phyloP scores from a whole-genome alignment of 2,113 vertebrate species.

The Coryphaenoides rupestris region DNA sequence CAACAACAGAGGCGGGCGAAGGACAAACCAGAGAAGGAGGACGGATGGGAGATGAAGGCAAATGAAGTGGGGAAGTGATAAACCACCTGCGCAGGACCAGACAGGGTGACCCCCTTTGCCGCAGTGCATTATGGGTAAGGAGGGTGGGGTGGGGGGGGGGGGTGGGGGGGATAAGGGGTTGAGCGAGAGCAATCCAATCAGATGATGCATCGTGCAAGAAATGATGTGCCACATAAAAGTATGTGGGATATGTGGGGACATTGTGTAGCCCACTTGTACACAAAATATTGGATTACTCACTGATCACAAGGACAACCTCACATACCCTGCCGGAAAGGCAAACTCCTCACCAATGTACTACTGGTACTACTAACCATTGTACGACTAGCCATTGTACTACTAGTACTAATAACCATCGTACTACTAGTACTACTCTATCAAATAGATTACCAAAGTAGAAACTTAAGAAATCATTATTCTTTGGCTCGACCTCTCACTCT shows the following conservation, averaged over 20 bases:
- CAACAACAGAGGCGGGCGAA: no score
- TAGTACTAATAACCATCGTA: no score
- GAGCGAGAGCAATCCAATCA: constrained; percentile 26
- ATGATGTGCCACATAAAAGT: constrained; percentile 12
- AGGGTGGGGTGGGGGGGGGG: constrained; percentile 1
- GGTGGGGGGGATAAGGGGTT: constrained; percentile 3
- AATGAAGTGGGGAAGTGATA: constrained; percentile 32
- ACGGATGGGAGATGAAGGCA: neutral
- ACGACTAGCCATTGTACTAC: no score
- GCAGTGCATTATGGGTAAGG: constrained; percentile 44
- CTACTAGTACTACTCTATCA: no score
- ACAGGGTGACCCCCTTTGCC: constrained; percentile 46
- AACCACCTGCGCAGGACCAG: constrained; percentile 28
- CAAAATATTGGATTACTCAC: no score
- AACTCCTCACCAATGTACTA: no score
- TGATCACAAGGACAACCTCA: no score
- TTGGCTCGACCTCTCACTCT: neutral
- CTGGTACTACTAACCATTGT: no score
- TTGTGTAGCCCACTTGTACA: no score
- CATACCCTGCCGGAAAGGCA: no score
- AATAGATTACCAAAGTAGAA: no score
- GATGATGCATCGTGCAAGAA: constrained; percentile 22
- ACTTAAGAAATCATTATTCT: neutral
- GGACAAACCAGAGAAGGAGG: neutral
- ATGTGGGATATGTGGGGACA: no score